Conservation (phyloP, 2,113 vertebrate species). For the Gavialis gangeticus region DNA sequence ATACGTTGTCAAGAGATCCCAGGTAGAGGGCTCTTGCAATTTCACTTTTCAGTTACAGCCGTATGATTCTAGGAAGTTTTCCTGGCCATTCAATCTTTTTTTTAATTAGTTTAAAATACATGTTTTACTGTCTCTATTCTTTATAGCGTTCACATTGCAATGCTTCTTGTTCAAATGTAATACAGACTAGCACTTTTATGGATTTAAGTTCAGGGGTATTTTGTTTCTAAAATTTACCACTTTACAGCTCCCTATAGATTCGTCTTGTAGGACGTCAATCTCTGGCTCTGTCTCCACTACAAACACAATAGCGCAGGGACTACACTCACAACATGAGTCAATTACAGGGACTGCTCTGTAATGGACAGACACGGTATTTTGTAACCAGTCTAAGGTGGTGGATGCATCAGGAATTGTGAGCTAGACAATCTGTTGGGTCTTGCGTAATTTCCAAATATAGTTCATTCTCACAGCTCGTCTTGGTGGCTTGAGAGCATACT, state of each 20-base stretch:
- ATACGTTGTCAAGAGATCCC: too few relatives aligned
- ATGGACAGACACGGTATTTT: background rate
- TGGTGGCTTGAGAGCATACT: background rate
- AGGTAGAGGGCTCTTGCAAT: background rate
- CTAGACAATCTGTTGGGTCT: background rate
- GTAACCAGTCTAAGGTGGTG: background rate
- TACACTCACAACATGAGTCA: fast-evolving
- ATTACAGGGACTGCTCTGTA: background rate
- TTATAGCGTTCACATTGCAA: fast-evolving
- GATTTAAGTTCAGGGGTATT: background rate
- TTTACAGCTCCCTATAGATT: background rate
- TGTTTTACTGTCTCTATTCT: background rate
- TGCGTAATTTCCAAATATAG: background rate
- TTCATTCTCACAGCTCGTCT: background rate
- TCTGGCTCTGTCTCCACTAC: background rate
- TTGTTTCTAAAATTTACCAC: background rate
- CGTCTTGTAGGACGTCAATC: fast-evolving
- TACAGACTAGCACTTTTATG: background rate
- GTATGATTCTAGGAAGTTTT: background rate
- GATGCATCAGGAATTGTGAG: background rate
- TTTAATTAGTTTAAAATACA: background rate
- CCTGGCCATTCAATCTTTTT: background rate
- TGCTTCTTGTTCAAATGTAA: background rate
- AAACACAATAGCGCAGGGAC: background rate
- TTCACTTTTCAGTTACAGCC: background rate